Percentiles rank a stretch among this genome's conserved stretches.
These are phyloP conservation scores for Ophiothrix spiculata DNA, from an alignment of 35 echinoderm and acorn worm species.

Conservation along the genomic window DNA sequence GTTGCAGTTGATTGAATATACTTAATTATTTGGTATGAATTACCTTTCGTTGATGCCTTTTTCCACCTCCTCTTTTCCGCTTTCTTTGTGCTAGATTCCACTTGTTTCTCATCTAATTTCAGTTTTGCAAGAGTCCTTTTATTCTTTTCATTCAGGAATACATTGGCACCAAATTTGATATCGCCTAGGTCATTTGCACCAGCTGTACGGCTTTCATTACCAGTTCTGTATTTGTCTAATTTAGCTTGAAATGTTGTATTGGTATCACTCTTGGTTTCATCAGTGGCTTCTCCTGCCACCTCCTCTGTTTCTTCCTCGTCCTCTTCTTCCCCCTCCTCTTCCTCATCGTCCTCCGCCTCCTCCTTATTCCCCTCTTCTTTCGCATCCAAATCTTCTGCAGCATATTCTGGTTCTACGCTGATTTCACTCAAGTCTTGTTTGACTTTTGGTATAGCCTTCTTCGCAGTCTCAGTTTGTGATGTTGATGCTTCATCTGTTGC, in stretches of 20 bases:
- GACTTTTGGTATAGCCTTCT: slow-evolving; percentile 21
- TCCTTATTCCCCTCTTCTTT: slow-evolving; percentile 1
- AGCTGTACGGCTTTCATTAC: background rate
- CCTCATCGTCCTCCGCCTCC: slow-evolving; percentile 18
- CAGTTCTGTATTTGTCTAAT: slow-evolving; percentile 9
- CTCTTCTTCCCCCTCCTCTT: background rate
- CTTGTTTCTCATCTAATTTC: slow-evolving; percentile 29
- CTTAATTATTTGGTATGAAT: too few species aligned
- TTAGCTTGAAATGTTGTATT: slow-evolving; percentile 9
- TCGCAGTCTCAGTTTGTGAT: background rate
- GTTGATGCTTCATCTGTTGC: background rate
- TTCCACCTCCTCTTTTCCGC: slow-evolving; percentile 8
- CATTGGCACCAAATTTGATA: slow-evolving; percentile 64
- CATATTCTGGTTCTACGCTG: slow-evolving; percentile 61
- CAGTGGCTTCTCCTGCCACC: too few species aligned
- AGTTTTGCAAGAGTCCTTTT: slow-evolving; percentile 49
- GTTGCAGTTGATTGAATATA: too few species aligned
- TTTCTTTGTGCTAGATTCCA: background rate
- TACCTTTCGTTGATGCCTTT: background rate
- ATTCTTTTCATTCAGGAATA: slow-evolving; percentile 76
- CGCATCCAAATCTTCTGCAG: slow-evolving; percentile 56
- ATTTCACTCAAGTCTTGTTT: slow-evolving; percentile 73
- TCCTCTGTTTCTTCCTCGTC: slow-evolving; percentile 9
- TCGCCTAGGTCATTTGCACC: slow-evolving; percentile 9
- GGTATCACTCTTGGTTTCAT: slow-evolving; percentile 6